These are phyloP conservation scores for Gryon sp. DNA, from an alignment of 1,140 invertebrate genomes.

Conservation along the genomic window DNA sequence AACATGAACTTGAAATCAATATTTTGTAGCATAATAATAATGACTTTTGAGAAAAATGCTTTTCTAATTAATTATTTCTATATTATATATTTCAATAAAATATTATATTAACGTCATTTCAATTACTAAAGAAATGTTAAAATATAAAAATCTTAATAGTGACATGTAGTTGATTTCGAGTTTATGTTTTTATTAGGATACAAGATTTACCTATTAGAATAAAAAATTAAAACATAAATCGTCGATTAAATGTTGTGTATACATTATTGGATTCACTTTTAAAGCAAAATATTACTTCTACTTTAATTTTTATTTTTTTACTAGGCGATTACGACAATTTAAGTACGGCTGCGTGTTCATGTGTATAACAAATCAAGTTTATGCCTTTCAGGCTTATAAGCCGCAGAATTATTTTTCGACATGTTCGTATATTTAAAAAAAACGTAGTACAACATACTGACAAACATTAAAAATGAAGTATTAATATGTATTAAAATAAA, in stretches of 20 bases:
- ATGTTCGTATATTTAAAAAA: conserved; percentile 26
- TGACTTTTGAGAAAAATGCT: no score
- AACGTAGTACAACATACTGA: conserved; percentile 17
- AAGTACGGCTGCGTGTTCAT: conserved; percentile 27
- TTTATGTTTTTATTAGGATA: no score
- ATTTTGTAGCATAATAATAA: no score
- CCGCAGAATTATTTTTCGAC: conserved; percentile 43
- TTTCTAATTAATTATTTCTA: no score
- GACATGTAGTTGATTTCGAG: no score
- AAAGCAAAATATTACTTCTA: conserved; percentile 8
- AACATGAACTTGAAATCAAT: no score
- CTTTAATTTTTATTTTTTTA: conserved; percentile 1
- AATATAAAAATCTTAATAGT: no score
- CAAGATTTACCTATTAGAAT: no score
- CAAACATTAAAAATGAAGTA: conserved; percentile 3
- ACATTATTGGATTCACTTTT: conserved; percentile 22
- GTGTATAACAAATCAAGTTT: conserved; percentile 23
- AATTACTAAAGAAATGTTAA: no score
- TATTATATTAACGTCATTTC: no score
- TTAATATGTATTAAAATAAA: conserved; percentile 7
- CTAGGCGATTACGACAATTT: conserved; percentile 24
- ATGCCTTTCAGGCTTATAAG: conserved; percentile 27
- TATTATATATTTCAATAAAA: no score
- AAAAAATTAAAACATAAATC: conserved; percentile 5
- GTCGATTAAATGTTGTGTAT: conserved; percentile 37